These are phyloP conservation scores for Leucophenga maculata DNA, from an alignment of 2,888 invertebrate species.

Conservation along the genomic window DNA sequence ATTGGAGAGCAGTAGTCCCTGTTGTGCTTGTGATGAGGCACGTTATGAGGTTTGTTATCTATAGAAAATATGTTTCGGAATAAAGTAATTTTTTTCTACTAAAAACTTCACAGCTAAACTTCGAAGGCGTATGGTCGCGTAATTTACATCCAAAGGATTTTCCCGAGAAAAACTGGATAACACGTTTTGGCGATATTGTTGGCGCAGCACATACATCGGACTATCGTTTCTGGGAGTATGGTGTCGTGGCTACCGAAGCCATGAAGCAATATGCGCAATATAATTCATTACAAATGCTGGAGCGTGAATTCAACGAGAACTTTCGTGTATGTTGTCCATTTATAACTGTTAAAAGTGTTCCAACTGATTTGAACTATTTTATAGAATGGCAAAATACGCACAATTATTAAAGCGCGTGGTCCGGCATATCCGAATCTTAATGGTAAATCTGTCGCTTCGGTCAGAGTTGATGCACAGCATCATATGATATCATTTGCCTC, in stretches of 20 bases:
- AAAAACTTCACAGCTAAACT: slow-evolving; percentile 77
- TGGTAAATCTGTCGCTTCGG: slow-evolving; percentile 86
- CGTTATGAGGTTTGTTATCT: slow-evolving; percentile 86
- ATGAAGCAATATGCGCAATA: slow-evolving; percentile 94
- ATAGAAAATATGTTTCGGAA: neutral
- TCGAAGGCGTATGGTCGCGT: slow-evolving; percentile 95
- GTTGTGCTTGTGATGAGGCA: slow-evolving; percentile 97
- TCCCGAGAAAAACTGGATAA: slow-evolving; percentile 87
- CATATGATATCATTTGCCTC: slow-evolving; percentile 95
- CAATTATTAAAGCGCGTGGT: slow-evolving; percentile 95
- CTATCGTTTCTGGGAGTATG: slow-evolving; percentile 94
- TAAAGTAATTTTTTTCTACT: neutral
- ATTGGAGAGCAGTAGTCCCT: slow-evolving; percentile 74
- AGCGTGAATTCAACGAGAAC: slow-evolving; percentile 88
- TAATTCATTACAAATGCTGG: slow-evolving; percentile 90
- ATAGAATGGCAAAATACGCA: slow-evolving; percentile 87
- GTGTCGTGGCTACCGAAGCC: slow-evolving; percentile 88
- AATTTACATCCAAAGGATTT: slow-evolving; percentile 96
- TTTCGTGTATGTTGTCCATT: slow-evolving; percentile 72
- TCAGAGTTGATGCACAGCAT: slow-evolving; percentile 91
- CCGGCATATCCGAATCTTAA: slow-evolving; percentile 90
- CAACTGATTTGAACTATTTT: slow-evolving; percentile 37
- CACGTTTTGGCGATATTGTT: slow-evolving; percentile 96
- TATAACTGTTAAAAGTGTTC: neutral
- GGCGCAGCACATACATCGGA: slow-evolving; percentile 91